Base-by-base conservation (phyloP, 2,113 vertebrate species). In the Eleginops maclovinus region DNA sequence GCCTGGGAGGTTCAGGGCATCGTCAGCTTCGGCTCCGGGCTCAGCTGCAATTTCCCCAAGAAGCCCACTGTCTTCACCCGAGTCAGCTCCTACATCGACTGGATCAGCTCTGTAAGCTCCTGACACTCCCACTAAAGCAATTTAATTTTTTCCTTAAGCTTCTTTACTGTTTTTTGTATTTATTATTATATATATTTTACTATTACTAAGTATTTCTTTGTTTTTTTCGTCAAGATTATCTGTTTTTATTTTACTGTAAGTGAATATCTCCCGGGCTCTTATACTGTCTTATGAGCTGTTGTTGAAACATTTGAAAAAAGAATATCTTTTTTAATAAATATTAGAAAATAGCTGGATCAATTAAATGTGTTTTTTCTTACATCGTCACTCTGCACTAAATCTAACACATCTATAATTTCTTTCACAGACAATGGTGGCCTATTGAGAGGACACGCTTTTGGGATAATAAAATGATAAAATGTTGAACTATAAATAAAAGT, bases 31-130 rank as follows among this genome's bases (percentile, higher is more conserved):
- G 96, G 96, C 44, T 97, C 96, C 0, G 44, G 88, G 0, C 1
- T 88, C 68, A 61, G 89, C 70, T 99, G 97, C 91, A 98, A 99
- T 83, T 59, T 46, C 0, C 0, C 0, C 9, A 96, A 93, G 92
- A 99, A 98, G 87, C 98, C 97, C 0, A 95, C 96, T 0, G 96
- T 98, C 71, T 99, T 96, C 94, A 98, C 97, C 1, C 82, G 88
- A 0, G 97, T 98, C 87, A 96, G 95, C 0, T 87, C 93, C 86
- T 98, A 94, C 94, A 88, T 72, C 0, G 67, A 92, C 90, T 99
- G 97, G 97, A 95, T 99, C 86, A 79, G 77, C 4, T 0, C 94
- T 59, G 97, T 98, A 91, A 88, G 96, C 61, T 59, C 58, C 72
- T 9, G 1, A 55, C 13, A 10, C 14, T 70, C 41, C 13, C 22